Base-by-base conservation (phyloP, 2,888 invertebrate genomes). In the Smittia sp. region DNA sequence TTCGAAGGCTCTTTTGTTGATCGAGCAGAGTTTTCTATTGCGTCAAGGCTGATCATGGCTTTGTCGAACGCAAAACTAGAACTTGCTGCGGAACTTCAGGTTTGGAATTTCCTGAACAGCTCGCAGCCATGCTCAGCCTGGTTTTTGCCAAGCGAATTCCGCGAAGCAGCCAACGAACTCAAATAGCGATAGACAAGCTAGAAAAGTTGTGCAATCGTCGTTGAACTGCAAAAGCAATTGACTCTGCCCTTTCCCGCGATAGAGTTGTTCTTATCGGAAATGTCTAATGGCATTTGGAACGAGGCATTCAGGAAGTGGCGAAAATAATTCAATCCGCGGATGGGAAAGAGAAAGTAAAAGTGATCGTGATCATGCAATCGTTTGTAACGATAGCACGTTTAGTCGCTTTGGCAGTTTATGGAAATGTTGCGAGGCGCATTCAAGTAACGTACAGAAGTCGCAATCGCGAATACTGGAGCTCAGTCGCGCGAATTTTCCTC, bases 271-370 rank as follows among this genome's bases (percentile, higher is more conserved):
- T 58, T 58, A 58, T 58, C 58, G 58, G 58, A 58, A 58, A 58
- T 22, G 58, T 22, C 22, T 58, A 25, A 63, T 63, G 4, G 63
- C 4, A 27, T 63, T 27, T 27, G 27, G 13, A n/a, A 63, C 9
- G n/a, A 22, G 25, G n/a, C 1, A n/a, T n/a, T 13, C 63, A 63
- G 4, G 58, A 24, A 58, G 15, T 27, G 22, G 22, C 11, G 20
- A 63, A 6, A 25, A 27, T 25, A 63, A 25, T 6, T 22, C 18
- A 20, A 58, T 7, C 3, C n/a, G 58, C 58, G 1, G 18, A 20
- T 58, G 20, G 11, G 58, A 58, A 70, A 70, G 72, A 72, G 72
- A 72, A 72, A 72, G 72, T 72, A 72, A 72, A 72, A 72, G 72
- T 72, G 72, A 72, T 72, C 72, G 22, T 27, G 72, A 69, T 69